Base-by-base conservation (phyloP, 2,797 vertebrate genomes). In the Bradypodion ventrale region DNA sequence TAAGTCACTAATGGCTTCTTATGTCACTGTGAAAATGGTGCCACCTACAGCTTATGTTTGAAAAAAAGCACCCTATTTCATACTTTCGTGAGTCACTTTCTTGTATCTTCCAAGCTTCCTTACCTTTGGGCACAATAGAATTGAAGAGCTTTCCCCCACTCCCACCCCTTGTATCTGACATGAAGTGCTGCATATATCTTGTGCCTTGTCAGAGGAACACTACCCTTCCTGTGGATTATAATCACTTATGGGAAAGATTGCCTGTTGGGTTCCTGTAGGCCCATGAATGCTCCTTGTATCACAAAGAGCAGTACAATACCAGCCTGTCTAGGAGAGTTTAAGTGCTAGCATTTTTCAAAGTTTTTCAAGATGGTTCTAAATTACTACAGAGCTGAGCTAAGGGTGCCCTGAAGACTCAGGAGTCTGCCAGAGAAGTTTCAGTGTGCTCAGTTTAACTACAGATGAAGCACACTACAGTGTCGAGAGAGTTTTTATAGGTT, bases 21-120 rank as follows among this genome's bases (percentile, higher is more conserved):
- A 6, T 40, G 86, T 59, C n/a, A 23, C 5, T 81, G 78, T 84
- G 83, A 78, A 85, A 85, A 74, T 60, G 69, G 85, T 89, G 85
- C 82, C 89, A 90, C 15, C 89, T 92, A 65, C 78, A 83, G 86
- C 1, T 46, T 23, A 1, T 1, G 75, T 69, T 70, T 0, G 0
- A 85, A 65, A 9, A 80, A 88, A 70, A 46, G 10, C 13, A 23
- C 19, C n/a, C 63, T 19, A 12, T 40, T 76, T 83, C 37, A 13
- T 75, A 59, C 37, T 76, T 70, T 62, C 75, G 15, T 32, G 60
- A 68, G 52, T 6, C 74, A 16, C 76, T 86, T 25, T 37, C 44
- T 44, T 13, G 46, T 15, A 40, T 59, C 65, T 37, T 70, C 25
- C 35, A 32, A 79, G 79, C 87, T 75, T 32, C 13, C 49, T 16